A percentile compares a stretch with the other conserved stretches of the same genome.
These are phyloP conservation scores for Tiliqua scincoides DNA, from an alignment of 2,113 vertebrate species.

Conservation along the genomic window DNA sequence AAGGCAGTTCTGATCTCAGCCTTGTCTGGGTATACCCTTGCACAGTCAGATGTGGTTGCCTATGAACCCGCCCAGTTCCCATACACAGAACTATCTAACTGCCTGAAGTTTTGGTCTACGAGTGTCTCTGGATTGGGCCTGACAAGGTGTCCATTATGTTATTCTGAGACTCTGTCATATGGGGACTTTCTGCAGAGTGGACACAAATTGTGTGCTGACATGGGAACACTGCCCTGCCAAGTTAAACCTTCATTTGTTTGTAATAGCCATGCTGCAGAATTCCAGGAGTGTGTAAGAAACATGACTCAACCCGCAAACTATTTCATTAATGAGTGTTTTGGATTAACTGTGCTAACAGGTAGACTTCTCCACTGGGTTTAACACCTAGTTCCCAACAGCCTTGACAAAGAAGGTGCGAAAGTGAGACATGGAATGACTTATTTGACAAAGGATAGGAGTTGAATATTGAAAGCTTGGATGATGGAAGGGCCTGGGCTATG, in stretches of 20 bases:
- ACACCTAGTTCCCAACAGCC: slow-evolving; percentile 54
- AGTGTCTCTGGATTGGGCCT: not conserved
- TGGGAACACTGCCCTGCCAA: slow-evolving; percentile 26
- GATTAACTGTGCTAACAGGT: slow-evolving; percentile 53
- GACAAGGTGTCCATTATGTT: slow-evolving; percentile 34
- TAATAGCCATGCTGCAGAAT: slow-evolving; percentile 41
- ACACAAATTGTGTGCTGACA: slow-evolving; percentile 39
- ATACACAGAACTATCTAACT: not conserved
- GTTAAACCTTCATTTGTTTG: slow-evolving; percentile 57
- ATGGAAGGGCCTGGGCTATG: not conserved
- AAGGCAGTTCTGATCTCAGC: not conserved
- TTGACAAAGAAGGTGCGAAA: slow-evolving; percentile 50
- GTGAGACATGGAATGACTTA: slow-evolving; percentile 30
- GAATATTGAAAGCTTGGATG: not conserved
- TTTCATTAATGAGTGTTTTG: slow-evolving; percentile 46
- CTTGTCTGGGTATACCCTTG: slow-evolving; percentile 43
- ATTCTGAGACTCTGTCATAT: slow-evolving; percentile 30
- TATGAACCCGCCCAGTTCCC: not conserved
- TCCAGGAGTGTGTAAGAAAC: slow-evolving; percentile 12
- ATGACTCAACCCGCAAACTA: slow-evolving; percentile 12
- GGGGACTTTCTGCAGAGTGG: slow-evolving; percentile 35
- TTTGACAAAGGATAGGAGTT: not conserved
- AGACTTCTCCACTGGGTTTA: slow-evolving; percentile 58
- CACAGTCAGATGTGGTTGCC: slow-evolving; percentile 16
- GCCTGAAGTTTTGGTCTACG: not conserved